A percentile compares a stretch with the other conserved stretches of the same genome.
Conservation (phyloP, 2,113 vertebrate species). For the Poeciliopsis prolifica region DNA sequence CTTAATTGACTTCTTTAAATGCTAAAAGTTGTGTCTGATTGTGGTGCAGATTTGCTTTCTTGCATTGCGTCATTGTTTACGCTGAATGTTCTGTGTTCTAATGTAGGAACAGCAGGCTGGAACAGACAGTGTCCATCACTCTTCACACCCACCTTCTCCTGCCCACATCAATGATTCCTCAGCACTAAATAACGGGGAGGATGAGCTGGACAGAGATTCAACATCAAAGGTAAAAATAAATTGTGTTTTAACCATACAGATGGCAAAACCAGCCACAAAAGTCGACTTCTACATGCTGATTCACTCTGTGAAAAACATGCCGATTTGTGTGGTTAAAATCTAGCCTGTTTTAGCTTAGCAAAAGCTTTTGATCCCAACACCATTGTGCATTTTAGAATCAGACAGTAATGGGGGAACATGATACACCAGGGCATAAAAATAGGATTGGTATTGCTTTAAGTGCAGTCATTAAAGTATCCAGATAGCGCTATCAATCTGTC, state of each 20-base stretch:
- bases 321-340: background rate
- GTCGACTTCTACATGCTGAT: background rate
- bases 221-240: conserved; percentile 72
- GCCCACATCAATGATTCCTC: conserved; percentile 31
- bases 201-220: conserved; percentile 68
- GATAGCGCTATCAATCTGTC: background rate
- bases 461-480: background rate
- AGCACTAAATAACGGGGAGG: conserved; percentile 40
- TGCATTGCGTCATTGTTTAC: background rate
- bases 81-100: background rate
- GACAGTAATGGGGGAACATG: background rate
- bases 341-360: background rate
- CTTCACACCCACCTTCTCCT: conserved; percentile 8
- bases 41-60: background rate
- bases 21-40: background rate
- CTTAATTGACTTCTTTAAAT: background rate
- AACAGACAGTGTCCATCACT: background rate
- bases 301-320: too few species aligned
- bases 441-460: background rate
- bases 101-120: conserved; percentile 34
- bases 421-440: background rate
- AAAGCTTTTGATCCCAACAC: background rate
- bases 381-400: background rate
- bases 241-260: background rate
- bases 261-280: too few species aligned